Conservation (phyloP, 2,113 vertebrate genomes). For the Dicentrarchus labrax region DNA sequence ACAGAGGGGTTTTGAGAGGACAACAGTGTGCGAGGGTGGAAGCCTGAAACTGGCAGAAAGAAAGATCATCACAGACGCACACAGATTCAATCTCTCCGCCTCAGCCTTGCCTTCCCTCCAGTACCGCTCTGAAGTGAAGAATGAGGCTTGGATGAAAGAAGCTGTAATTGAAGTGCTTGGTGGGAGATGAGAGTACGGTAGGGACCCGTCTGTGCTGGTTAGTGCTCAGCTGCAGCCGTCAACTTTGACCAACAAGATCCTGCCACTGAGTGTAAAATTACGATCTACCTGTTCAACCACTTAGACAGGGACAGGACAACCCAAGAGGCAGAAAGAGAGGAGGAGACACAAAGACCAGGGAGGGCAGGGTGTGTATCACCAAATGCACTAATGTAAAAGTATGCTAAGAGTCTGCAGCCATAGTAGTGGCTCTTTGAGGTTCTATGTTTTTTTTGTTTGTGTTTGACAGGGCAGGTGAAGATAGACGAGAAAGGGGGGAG, state of each 20-base stretch:
- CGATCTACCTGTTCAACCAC: constrained; percentile 67
- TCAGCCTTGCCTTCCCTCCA: constrained; percentile 34
- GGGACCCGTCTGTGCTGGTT: constrained; percentile 28
- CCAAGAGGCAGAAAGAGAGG: constrained; percentile 10
- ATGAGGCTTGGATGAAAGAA: constrained; percentile 56
- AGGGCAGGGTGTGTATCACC: background rate
- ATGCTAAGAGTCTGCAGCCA: no score
- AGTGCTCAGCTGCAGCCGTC: constrained; percentile 33
- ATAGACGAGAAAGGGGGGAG: no score
- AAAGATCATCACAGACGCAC: constrained; percentile 43
- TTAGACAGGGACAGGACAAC: constrained; percentile 7
- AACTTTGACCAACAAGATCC: constrained; percentile 52
- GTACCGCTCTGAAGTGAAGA: constrained; percentile 58
- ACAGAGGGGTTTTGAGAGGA: constrained; percentile 30
- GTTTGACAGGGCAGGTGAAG: no score
- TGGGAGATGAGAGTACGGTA: constrained; percentile 41
- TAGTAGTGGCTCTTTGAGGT: no score
- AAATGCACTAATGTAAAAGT: background rate
- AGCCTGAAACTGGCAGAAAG: constrained; percentile 53
- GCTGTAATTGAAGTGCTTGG: constrained; percentile 57
- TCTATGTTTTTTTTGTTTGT: no score
- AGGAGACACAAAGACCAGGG: background rate
- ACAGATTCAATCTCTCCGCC: constrained; percentile 58
- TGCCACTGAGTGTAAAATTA: constrained; percentile 42
- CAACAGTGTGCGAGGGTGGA: constrained; percentile 32